These are phyloP conservation scores for Eulemur albifrons DNA, from an alignment of 2,797 vertebrate genomes.

Conservation along the genomic window DNA sequence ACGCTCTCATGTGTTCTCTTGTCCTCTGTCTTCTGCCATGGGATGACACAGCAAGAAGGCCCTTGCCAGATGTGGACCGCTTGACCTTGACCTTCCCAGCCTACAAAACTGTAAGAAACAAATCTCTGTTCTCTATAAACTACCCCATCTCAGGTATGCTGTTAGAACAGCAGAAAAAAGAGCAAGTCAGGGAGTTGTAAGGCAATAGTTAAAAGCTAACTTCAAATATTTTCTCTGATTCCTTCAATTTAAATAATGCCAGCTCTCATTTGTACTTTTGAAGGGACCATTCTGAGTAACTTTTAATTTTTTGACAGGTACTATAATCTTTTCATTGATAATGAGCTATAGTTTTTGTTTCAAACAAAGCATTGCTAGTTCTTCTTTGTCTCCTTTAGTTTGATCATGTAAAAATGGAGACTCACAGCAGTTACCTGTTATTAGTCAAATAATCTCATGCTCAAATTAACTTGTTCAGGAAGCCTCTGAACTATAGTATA, in stretches of 20 bases:
- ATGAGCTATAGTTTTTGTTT: slow-evolving; percentile 30
- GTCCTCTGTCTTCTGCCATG: background rate
- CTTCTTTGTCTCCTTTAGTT: slow-evolving; percentile 18
- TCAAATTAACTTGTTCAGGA: slow-evolving; percentile 44
- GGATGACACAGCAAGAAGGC: background rate
- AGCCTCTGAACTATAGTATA: background rate
- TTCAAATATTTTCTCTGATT: background rate
- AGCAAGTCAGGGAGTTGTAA: background rate
- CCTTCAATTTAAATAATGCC: slow-evolving; percentile 9
- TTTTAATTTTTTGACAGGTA: slow-evolving; percentile 38
- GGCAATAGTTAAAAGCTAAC: slow-evolving; percentile 23
- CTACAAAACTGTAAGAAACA: background rate
- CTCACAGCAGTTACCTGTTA: slow-evolving; percentile 2
- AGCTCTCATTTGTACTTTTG: background rate
- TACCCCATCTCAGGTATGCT: background rate
- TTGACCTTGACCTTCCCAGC: background rate
- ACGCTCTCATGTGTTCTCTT: too few species aligned
- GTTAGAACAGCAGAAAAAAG: background rate
- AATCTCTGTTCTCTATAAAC: background rate
- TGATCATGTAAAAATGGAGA: background rate
- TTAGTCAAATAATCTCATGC: slow-evolving; percentile 48
- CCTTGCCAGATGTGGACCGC: background rate
- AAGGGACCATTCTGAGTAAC: background rate
- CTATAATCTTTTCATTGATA: slow-evolving; percentile 55
- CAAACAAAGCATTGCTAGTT: background rate